Conservation (phyloP, 2,888 invertebrate genomes). For the Cerastis rubricosa region DNA sequence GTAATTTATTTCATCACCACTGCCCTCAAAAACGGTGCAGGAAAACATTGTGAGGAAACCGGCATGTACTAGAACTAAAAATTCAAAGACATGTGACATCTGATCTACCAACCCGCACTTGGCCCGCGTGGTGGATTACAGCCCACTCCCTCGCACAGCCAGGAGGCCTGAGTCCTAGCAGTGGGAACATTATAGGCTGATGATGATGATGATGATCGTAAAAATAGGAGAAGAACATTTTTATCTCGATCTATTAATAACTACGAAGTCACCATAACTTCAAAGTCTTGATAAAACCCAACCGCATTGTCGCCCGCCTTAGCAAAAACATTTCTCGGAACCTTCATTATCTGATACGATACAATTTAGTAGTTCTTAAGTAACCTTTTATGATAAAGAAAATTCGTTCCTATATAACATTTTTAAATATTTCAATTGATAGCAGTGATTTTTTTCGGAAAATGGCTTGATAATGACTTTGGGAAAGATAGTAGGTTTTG, state of each 20-base stretch:
- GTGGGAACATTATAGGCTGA: no score
- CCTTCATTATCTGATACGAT: constrained; percentile 34
- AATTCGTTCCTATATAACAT: constrained; percentile 24
- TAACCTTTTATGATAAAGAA: constrained; percentile 40
- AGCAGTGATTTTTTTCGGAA: constrained; percentile 36
- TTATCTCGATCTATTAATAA: constrained; percentile 1
- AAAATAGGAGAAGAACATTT: not conserved
- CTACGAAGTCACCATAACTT: not conserved
- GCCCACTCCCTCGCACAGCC: no score
- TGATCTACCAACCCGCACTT: no score
- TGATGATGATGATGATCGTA: no score
- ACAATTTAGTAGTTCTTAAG: constrained; percentile 42
- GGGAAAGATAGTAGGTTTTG: not conserved
- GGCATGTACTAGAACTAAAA: no score
- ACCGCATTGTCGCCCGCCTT: constrained; percentile 23
- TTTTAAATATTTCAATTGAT: constrained; percentile 35
- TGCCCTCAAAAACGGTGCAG: no score
- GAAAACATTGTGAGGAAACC: no score
- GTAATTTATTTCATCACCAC: no score
- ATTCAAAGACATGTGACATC: no score
- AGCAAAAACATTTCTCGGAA: constrained; percentile 46
- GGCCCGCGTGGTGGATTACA: no score
- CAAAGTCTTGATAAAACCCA: constrained; percentile 9
- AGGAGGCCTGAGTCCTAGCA: no score
- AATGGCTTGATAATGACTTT: not conserved